Conservation (phyloP, 2,888 invertebrate genomes). For the Tyria jacobaeae region DNA sequence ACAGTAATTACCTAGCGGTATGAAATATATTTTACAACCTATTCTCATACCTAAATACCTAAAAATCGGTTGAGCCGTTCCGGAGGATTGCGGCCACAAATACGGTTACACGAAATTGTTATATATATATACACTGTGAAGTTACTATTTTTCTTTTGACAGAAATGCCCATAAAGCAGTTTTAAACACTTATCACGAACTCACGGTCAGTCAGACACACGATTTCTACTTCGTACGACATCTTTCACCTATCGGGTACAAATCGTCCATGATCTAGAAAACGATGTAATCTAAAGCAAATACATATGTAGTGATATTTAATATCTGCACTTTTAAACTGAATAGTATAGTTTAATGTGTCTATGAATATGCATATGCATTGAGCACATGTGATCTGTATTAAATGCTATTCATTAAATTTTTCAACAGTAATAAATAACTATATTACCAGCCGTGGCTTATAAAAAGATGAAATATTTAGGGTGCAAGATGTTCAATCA, state of each 20-base stretch:
- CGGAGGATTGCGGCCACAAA: no score
- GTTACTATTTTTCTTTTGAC: not conserved
- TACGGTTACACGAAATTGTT: no score
- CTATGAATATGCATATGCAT: slow-evolving; percentile 3
- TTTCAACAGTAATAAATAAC: not conserved
- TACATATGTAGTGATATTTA: not conserved
- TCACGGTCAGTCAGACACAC: slow-evolving; percentile 5
- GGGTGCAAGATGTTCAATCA: not conserved
- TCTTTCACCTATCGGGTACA: slow-evolving; percentile 1
- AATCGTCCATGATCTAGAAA: not conserved
- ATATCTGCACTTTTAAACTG: not conserved
- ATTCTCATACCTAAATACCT: no score
- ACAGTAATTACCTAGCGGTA: no score
- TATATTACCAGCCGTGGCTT: not conserved
- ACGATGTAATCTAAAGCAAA: not conserved
- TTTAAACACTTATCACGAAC: not conserved
- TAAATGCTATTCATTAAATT: not conserved
- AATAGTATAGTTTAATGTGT: not conserved
- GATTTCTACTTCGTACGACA: slow-evolving; percentile 22
- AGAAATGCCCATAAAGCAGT: not conserved
- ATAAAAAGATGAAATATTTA: slow-evolving; percentile 5
- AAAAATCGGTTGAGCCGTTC: no score
- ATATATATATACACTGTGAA: no score
- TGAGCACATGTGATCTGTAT: not conserved
- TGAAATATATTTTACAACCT: no score